Percentiles rank a stretch among this genome's conserved stretches.
Evolutionary conservation across 1,140 invertebrate genomes (phyloP).

Genomic region (Yoshiicerus persimilis): DNA sequence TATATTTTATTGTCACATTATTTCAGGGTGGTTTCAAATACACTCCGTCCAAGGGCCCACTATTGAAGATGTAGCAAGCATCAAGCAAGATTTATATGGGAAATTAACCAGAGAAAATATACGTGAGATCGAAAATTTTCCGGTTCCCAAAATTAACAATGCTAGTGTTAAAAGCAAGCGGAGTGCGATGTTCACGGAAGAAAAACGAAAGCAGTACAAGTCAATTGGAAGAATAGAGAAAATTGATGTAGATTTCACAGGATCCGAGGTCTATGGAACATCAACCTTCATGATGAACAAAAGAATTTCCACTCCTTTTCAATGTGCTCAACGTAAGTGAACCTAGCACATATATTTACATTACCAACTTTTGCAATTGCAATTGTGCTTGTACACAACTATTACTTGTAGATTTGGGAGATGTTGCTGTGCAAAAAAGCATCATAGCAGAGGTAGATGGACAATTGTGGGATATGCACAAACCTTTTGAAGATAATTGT

Average conservation of each 20-base stretch:
- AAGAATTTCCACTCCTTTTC: slow-evolving; percentile 83
- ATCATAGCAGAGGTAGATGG: slow-evolving; percentile 80
- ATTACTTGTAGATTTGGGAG: slow-evolving; percentile 67
- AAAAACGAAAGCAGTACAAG: slow-evolving; percentile 70
- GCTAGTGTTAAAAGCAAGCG: slow-evolving; percentile 31
- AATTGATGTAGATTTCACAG: slow-evolving; percentile 79
- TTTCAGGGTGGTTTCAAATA: slow-evolving; percentile 31
- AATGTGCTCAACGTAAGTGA: slow-evolving; percentile 82
- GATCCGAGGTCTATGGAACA: slow-evolving; percentile 60
- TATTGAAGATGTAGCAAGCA: slow-evolving; percentile 24
- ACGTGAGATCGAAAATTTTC: background rate
- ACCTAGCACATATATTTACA: background rate
- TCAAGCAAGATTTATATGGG: slow-evolving; percentile 38
- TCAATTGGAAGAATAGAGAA: slow-evolving; percentile 84
- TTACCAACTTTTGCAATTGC: background rate
- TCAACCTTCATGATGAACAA: slow-evolving; percentile 87
- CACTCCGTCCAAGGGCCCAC: slow-evolving; percentile 38
- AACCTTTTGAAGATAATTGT: slow-evolving; percentile 76
- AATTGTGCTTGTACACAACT: background rate
- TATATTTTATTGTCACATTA: background rate
- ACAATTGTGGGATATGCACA: slow-evolving; percentile 87
- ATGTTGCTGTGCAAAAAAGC: slow-evolving; percentile 69
- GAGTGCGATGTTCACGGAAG: slow-evolving; percentile 69
- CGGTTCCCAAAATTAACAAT: slow-evolving; percentile 44
- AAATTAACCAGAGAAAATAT: slow-evolving; percentile 39